Evolutionary conservation across 2,113 vertebrate genomes (phyloP), one percentile per base, ranked within the genome.

Genomic region (Macquaria ambigua): DNA sequence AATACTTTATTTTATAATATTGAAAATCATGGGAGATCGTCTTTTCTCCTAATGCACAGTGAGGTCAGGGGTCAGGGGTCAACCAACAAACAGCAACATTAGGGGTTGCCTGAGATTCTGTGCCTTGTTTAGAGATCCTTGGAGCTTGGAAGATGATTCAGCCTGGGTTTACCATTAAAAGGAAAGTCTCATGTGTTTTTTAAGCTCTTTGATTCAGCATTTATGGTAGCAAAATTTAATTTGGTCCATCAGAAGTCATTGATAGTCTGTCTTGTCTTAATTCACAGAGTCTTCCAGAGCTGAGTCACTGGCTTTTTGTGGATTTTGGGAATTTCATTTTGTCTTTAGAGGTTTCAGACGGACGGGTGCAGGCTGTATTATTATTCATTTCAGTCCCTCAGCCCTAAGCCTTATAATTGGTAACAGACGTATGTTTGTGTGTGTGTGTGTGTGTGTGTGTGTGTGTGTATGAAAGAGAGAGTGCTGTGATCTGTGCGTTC

Each of bases 401-500:
- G 88, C 84, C 90, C 80, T 86, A 85, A 93, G 85, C 89, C 90
- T 90, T 88, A 86, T 95, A 95, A 96, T 95, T 93, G 94, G 90
- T 94, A 90, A 85, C 95, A 95, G 93, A 92, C 75, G 37, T 70
- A 59, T 55, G 87, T 83, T 83, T 87, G 72, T 88, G 56, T 83
- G 82, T 76, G 68, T 43, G 74, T 34, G 63, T 72, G 70, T 58
- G 77, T 55, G 87, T 83, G 83, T 87, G 72, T 88, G 56, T 83
- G 82, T 76, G 68, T 43, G 74, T 34, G 63, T 72, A 70, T 58
- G 77, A 61, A 70, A 79, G 79, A 77, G 53, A 31, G 61, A 79
- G 70, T 64, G 53, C 74, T 84, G 63, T 87, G 90, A 88, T 89
- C 41, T 89, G 88, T 85, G 69, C 11, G 67, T 77, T 92, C 66